Percentiles rank a stretch among this genome's conserved stretches.
phyloP scores from a whole-genome alignment of 2,113 vertebrate species.

The Rhynchomys soricoides region DNA sequence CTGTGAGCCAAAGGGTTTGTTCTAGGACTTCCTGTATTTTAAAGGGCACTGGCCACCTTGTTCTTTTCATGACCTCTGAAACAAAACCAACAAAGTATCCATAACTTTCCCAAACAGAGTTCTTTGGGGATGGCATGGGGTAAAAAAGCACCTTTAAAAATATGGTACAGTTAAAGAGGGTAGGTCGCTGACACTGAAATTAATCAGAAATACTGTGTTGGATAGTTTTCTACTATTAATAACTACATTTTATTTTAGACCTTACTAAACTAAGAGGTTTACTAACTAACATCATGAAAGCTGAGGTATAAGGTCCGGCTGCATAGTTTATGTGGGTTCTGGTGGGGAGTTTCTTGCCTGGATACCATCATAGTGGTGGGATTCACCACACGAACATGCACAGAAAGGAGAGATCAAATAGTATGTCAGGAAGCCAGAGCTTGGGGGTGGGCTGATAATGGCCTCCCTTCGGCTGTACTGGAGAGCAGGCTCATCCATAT shows the following conservation, averaged over 20 bases:
- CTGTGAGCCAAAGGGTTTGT: conserved; percentile 45
- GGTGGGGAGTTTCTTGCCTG: neutral
- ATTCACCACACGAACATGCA: too few species aligned
- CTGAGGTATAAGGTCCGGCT: neutral
- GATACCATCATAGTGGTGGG: neutral
- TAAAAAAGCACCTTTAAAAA: neutral
- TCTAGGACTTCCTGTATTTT: conserved; percentile 33
- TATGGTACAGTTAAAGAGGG: neutral
- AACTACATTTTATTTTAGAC: neutral
- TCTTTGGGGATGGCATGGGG: neutral
- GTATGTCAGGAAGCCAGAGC: neutral
- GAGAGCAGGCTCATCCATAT: too few species aligned
- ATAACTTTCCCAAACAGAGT: neutral
- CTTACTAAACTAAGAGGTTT: neutral
- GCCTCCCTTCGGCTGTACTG: neutral
- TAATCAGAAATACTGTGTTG: neutral
- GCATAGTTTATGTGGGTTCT: neutral
- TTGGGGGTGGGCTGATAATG: neutral
- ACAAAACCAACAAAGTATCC: neutral
- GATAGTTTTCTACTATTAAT: neutral
- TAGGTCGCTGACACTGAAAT: neutral
- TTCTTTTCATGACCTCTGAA: neutral
- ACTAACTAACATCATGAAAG: neutral
- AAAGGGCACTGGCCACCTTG: conserved; percentile 10
- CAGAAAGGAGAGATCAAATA: neutral